These are phyloP conservation scores for Hystrix brachyura DNA, from an alignment of 2,113 vertebrate genomes.

Conservation along the genomic window DNA sequence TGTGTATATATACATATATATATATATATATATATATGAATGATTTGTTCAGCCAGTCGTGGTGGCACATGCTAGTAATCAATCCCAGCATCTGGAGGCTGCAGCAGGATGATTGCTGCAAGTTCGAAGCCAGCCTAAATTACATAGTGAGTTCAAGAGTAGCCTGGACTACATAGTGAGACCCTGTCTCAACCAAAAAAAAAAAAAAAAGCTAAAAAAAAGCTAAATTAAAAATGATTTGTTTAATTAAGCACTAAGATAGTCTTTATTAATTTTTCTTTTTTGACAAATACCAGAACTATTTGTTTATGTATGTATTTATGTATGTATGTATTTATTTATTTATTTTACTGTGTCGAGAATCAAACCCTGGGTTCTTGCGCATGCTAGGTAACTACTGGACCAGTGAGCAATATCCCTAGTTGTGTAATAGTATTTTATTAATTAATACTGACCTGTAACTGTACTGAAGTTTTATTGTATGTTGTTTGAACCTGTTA, in stretches of 20 bases:
- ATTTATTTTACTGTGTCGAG: neutral
- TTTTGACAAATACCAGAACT: constrained; percentile 21
- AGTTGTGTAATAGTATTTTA: constrained; percentile 49
- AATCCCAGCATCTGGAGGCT: no score
- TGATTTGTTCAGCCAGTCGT: no score
- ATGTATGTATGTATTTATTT: neutral
- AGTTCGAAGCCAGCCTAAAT: no score
- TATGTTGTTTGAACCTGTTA: constrained; percentile 55
- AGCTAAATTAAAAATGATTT: neutral
- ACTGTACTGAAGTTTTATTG: neutral
- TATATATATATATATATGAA: no score
- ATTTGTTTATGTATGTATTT: neutral
- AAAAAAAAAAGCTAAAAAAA: no score
- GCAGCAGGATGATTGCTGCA: no score
- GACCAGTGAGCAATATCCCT: neutral
- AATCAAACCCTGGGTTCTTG: neutral
- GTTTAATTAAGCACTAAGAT: constrained; percentile 35
- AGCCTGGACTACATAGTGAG: no score
- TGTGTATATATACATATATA: no score
- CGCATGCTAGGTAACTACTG: neutral
- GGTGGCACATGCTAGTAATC: no score
- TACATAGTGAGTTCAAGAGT: no score
- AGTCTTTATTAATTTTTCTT: neutral
- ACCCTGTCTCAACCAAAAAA: no score
- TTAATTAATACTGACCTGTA: constrained; percentile 22